Evolutionary conservation across 2,797 vertebrate genomes (phyloP).

Genomic region (Graptemys geographica): DNA sequence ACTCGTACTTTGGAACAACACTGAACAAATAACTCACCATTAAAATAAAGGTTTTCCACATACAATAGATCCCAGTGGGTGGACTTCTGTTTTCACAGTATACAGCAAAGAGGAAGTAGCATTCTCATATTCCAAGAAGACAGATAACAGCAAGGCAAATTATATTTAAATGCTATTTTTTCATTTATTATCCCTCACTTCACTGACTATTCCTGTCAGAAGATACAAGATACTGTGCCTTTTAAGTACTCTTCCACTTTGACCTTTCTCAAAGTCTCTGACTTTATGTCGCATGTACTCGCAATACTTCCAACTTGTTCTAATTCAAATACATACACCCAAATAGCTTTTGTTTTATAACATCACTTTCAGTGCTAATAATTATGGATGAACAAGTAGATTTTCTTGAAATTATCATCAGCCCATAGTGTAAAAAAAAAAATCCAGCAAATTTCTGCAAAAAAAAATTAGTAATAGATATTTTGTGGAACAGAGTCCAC

Average conservation of each 20-base stretch:
- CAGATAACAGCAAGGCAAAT: neutral
- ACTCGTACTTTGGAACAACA: neutral
- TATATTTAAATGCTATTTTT: neutral
- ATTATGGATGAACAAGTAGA: neutral
- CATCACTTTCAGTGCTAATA: neutral
- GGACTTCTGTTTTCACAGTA: fast-evolving
- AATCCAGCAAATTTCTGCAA: neutral
- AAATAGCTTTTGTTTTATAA: neutral
- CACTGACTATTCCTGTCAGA: neutral
- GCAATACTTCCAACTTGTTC: neutral
- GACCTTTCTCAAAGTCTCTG: neutral
- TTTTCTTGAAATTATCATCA: neutral
- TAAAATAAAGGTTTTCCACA: neutral
- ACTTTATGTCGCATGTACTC: neutral
- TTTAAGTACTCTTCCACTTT: neutral
- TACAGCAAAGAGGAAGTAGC: neutral
- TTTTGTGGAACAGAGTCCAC: neutral
- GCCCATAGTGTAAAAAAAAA: neutral
- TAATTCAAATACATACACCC: neutral
- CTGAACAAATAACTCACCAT: neutral
- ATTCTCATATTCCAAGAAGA: neutral
- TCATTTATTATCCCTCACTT: neutral
- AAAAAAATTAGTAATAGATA: fast-evolving
- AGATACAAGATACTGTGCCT: neutral
- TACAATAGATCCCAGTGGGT: neutral